Evolutionary conservation across 2,113 vertebrate genomes (phyloP).

Genomic region (Sinocyclocheilus anshuiensis): DNA sequence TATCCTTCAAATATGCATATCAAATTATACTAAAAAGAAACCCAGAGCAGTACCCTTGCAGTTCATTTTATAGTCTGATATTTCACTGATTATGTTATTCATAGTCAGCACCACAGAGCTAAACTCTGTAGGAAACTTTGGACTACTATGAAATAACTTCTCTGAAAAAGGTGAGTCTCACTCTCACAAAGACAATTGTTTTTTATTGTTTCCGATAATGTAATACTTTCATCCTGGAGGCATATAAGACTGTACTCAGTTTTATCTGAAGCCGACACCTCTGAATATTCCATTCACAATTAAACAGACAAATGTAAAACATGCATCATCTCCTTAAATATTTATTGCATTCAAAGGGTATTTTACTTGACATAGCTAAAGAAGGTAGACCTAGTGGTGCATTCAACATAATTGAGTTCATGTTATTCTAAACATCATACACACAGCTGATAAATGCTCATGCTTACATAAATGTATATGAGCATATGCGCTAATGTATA

Average conservation of each 20-base stretch:
- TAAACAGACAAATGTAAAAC: not conserved
- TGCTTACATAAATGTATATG: conserved; percentile 18
- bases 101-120: not conserved
- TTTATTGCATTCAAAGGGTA: not conserved
- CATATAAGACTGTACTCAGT: conserved; percentile 1
- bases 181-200: not conserved
- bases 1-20: not conserved
- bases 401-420: not conserved
- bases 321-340: not conserved
- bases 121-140: not conserved
- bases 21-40: conserved; percentile 12
- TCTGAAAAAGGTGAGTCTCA: not conserved
- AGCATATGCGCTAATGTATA: conserved; percentile 3
- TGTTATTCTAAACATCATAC: not conserved
- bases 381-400: not conserved
- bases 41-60: not conserved
- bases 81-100: conserved; percentile 5
- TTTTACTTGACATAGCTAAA: not conserved
- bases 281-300: not conserved
- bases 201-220: not conserved
- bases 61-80: conserved; percentile 1
- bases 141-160: not conserved
- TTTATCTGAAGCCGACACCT: not conserved
- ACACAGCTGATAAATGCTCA: conserved; percentile 13
- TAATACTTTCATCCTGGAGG: conserved; percentile 1